Percentiles rank a stretch among this genome's conserved stretches.
phyloP scores from a whole-genome alignment of 2,888 invertebrate genomes.

The Ormyrus labotus region DNA sequence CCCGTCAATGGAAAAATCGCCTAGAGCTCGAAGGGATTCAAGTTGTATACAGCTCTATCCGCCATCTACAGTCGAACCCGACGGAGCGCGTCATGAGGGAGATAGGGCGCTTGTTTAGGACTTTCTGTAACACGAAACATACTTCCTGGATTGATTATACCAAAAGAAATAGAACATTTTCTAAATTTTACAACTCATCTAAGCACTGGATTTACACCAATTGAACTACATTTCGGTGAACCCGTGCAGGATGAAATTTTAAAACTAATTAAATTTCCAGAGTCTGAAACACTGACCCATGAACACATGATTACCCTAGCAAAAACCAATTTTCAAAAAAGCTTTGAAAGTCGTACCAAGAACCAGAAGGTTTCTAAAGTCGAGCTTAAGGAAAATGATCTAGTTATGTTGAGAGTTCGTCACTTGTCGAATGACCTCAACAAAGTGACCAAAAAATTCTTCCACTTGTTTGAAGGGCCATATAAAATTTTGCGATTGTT shows the following conservation, averaged over 20 bases:
- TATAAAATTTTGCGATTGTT: background rate
- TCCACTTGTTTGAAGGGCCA: background rate
- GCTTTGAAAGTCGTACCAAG: background rate
- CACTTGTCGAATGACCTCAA: conserved; percentile 4
- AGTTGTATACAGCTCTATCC: conserved; percentile 4
- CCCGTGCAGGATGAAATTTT: background rate
- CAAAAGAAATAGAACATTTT: background rate
- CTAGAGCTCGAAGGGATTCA: background rate
- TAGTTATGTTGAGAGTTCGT: background rate
- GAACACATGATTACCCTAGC: background rate
- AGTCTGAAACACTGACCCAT: background rate
- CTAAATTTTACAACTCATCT: conserved; percentile 21
- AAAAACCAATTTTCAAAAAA: background rate
- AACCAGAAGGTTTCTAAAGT: background rate
- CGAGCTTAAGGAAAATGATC: background rate
- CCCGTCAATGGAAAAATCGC: background rate
- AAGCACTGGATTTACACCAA: background rate
- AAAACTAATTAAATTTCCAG: conserved; percentile 3
- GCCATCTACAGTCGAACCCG: conserved; percentile 19
- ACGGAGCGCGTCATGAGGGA: conserved; percentile 14
- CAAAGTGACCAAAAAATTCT: background rate
- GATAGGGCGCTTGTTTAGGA: conserved; percentile 9
- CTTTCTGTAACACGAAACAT: conserved; percentile 6
- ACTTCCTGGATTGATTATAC: conserved; percentile 6
- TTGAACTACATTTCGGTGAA: conserved; percentile 18